phyloP scores from a whole-genome alignment of 23 tunicate genomes.

The Ascidia mentula region DNA sequence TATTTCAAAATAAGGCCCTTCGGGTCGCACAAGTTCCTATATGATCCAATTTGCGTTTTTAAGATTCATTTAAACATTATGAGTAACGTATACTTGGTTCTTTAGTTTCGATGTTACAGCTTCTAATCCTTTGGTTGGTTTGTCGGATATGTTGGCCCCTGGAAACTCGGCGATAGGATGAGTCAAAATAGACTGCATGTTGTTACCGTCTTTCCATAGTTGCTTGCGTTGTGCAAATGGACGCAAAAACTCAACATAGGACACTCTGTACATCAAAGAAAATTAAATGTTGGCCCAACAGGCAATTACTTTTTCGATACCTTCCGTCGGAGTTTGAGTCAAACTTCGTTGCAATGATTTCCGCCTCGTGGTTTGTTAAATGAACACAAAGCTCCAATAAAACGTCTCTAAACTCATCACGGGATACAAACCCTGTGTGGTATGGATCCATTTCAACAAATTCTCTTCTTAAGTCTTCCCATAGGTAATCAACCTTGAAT shows the following conservation, averaged over 20 bases:
- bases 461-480: constrained; percentile 93
- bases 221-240: constrained; percentile 94
- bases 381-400: constrained; percentile 87
- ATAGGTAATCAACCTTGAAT: constrained; percentile 85
- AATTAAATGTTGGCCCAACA: not conserved
- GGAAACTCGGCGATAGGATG: constrained; percentile 82
- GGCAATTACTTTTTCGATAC: constrained; percentile 1
- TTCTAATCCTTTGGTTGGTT: constrained; percentile 68
- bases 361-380: constrained; percentile 82
- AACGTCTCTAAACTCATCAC: constrained; percentile 86
- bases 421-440: constrained; percentile 91
- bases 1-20: too few species aligned
- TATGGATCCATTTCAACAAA: constrained; percentile 98
- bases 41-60: too few species aligned
- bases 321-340: constrained; percentile 85
- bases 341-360: constrained; percentile 75
- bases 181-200: constrained; percentile 68
- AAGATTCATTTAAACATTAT: too few species aligned
- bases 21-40: too few species aligned
- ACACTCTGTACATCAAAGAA: constrained; percentile 42
- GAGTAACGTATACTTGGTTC: constrained; percentile 72
- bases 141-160: constrained; percentile 34
- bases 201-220: constrained; percentile 80
- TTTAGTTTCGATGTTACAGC: constrained; percentile 80
- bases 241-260: constrained; percentile 96